Percentiles rank a stretch among this genome's conserved stretches.
These are phyloP conservation scores for Chrysocyon brachyurus DNA, from an alignment of 2,797 vertebrate genomes.

Conservation along the genomic window DNA sequence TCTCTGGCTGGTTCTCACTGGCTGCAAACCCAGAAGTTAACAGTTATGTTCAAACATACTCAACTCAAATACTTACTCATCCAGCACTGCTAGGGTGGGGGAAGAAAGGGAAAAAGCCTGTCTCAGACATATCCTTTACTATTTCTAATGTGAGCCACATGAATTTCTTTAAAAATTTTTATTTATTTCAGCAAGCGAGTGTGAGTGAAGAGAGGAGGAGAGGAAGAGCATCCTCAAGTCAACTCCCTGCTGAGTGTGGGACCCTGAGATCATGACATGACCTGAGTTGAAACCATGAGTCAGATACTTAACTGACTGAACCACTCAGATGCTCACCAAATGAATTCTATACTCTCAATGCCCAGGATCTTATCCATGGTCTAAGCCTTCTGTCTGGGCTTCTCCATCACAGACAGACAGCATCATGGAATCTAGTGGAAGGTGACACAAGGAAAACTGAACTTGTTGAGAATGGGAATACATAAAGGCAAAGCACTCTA, in stretches of 20 bases:
- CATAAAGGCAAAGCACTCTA: background rate
- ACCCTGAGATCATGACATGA: background rate
- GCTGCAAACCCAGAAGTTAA: constrained; percentile 85
- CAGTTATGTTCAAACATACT: constrained; percentile 49
- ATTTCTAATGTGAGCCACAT: background rate
- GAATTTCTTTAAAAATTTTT: background rate
- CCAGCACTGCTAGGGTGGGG: background rate
- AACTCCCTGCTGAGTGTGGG: background rate
- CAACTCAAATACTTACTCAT: background rate
- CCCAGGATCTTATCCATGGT: background rate
- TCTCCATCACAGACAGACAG: background rate
- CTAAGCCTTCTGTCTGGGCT: background rate
- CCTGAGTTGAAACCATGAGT: background rate
- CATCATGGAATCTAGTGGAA: background rate
- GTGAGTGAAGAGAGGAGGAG: background rate
- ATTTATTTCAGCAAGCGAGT: background rate
- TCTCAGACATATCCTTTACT: background rate
- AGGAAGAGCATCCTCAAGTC: background rate
- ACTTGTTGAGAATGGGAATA: background rate
- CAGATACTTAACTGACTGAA: background rate
- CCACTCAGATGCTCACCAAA: background rate
- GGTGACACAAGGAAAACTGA: background rate
- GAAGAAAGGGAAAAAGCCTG: background rate
- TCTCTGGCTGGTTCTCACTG: constrained; percentile 85
- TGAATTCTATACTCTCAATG: background rate